Evolutionary conservation across 2,888 invertebrate genomes (phyloP).

Genomic region (Scaptomyza flava): DNA sequence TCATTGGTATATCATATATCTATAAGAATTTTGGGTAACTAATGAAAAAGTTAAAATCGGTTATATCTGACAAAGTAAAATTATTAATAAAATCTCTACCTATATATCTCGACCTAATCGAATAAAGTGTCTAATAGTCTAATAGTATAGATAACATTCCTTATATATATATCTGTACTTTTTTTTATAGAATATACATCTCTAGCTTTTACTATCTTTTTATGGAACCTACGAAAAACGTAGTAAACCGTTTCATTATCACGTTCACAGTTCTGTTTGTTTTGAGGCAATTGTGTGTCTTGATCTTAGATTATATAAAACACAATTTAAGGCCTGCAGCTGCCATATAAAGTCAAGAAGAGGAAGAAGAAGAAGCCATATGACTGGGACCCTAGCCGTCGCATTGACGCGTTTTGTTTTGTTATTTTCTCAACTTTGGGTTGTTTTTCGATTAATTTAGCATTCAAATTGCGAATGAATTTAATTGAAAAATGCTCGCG

Average conservation of each 20-base stretch:
- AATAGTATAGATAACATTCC: no score
- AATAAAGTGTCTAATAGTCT: no score
- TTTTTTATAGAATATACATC: no score
- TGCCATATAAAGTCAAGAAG: background rate
- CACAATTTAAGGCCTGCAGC: conserved; percentile 30
- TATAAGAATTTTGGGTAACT: no score
- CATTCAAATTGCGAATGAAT: conserved; percentile 46
- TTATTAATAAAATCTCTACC: no score
- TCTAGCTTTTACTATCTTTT: background rate
- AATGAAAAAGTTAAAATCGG: no score
- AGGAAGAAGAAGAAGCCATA: conserved; percentile 32
- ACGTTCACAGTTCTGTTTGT: background rate
- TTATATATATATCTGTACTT: no score
- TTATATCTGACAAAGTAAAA: no score
- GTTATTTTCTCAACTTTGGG: no score
- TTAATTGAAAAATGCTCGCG: conserved; percentile 47
- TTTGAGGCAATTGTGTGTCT: conserved; percentile 34
- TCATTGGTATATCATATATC: no score
- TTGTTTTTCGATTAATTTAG: conserved; percentile 29
- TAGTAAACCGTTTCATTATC: background rate
- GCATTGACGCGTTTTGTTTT: no score
- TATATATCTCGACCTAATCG: no score
- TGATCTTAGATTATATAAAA: conserved; percentile 24
- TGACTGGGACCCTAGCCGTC: background rate
- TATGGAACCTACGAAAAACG: background rate